Evolutionary conservation across 64 coral and sea anemone genomes (phyloP).

Genomic region (Montipora cactus): DNA sequence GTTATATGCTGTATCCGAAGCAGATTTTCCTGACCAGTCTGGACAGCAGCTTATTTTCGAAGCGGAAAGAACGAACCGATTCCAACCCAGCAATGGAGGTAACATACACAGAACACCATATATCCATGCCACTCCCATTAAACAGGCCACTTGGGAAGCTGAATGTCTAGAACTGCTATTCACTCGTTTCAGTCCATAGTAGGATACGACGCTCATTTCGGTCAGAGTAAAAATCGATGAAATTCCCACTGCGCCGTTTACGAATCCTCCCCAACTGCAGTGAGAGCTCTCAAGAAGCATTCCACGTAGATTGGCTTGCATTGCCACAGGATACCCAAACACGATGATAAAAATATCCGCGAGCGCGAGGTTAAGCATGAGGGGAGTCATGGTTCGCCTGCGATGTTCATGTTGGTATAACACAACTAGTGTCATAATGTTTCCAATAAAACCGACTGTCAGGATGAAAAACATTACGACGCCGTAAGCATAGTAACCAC

Average conservation of each 20-base stretch:
- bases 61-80: conserved; percentile 59
- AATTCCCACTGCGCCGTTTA: conserved; percentile 75
- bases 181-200: conserved; percentile 9
- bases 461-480: conserved; percentile 68
- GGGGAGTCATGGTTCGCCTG: conserved; percentile 53
- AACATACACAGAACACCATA: conserved; percentile 59
- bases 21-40: conserved; percentile 55
- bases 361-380: conserved; percentile 60
- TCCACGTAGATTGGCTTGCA: conserved; percentile 59
- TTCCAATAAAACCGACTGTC: conserved; percentile 66
- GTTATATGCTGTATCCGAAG: conserved; percentile 56
- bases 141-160: neutral
- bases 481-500: conserved; percentile 48
- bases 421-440: conserved; percentile 50
- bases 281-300: neutral
- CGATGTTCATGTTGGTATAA: conserved; percentile 49
- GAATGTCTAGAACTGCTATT: neutral
- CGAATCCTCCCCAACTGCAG: conserved; percentile 72
- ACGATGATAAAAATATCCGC: conserved; percentile 70
- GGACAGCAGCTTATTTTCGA: conserved; percentile 77
- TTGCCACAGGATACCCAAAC: conserved; percentile 73
- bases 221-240: conserved; percentile 69
- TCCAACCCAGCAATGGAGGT: conserved; percentile 76
- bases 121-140: conserved; percentile 50
- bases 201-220: conserved; percentile 53